Percentiles rank a stretch among this genome's conserved stretches.
These are phyloP conservation scores for Dermatemys mawii DNA, from an alignment of 2,113 vertebrate genomes.

Conservation along the genomic window DNA sequence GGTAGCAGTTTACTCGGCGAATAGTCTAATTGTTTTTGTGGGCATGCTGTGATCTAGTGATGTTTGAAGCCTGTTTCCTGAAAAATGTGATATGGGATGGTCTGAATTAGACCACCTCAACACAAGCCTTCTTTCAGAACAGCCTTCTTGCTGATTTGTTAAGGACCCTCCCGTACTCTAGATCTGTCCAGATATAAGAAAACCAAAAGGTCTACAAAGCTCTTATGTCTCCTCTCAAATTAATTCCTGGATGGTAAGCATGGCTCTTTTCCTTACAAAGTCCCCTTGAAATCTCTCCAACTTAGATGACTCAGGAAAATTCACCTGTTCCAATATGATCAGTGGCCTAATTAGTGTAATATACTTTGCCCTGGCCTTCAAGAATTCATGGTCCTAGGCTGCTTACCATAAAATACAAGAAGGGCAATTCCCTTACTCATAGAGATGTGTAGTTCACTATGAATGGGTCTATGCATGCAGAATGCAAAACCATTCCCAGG, in stretches of 20 bases:
- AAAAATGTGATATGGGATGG: background rate
- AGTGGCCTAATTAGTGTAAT: background rate
- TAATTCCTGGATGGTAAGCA: background rate
- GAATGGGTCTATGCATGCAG: background rate
- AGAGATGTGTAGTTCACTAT: background rate
- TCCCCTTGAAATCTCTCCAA: fast-evolving
- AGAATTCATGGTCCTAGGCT: background rate
- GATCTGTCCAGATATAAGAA: background rate
- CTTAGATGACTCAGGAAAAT: background rate
- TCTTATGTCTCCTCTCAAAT: background rate
- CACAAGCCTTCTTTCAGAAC: background rate
- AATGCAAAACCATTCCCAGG: background rate
- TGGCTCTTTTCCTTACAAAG: background rate
- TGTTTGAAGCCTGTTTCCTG: background rate
- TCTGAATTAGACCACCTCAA: background rate
- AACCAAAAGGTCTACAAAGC: background rate
- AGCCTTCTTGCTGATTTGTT: background rate
- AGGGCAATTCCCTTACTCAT: background rate
- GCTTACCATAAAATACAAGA: background rate
- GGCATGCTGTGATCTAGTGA: background rate
- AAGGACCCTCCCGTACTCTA: background rate
- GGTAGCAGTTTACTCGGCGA: background rate
- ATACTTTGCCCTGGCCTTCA: background rate
- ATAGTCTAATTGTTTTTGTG: background rate
- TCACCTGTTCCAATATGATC: background rate